Base-by-base conservation (phyloP, 2,797 vertebrate genomes). In the Selene dorsalis region DNA sequence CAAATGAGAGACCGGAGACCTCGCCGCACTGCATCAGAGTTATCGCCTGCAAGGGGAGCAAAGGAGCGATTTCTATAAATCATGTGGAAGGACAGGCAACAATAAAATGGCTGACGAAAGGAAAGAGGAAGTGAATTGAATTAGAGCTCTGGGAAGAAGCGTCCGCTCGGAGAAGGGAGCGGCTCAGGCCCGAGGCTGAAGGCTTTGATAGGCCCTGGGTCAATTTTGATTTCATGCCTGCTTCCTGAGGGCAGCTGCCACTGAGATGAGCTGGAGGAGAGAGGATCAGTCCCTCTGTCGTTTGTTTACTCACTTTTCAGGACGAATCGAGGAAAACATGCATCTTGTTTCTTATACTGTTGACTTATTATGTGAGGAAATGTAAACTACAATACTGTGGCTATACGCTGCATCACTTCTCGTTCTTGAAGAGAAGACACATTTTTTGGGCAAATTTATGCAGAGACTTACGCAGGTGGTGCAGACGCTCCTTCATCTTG, bases 21-120 rank as follows among this genome's bases (percentile, higher is more conserved):
- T 83, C 22, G 45, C 73, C 6, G 26, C 78, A 17, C 75, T 76
- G 68, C 61, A 52, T 72, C 67, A 63, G 55, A 77, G 78, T 73
- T 63, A 57, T 13, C 24, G 47, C 58, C 64, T 56, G 63, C 43
- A 65, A 82, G 73, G 72, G 80, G 13, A 48, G 75, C 72, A 59
- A 47, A 77, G 73, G 47, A 89, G 78, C 73, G 11, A 41, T 71
- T 90, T 83, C 84, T 87, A 82, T 92, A 80, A 87, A 88, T 91
- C 88, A 87, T 28, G 60, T 4, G 2, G 41, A 67, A 74, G 66
- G 64, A 68, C 48, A 43, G 64, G 70, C 48, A 43, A 79, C 76
- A 87, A 84, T 88, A 88, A 87, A 89, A 59, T 4, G 24, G 56
- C 75, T 74, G 84, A 70, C 13, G 28, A 82, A 80, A 65, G 70